phyloP scores from a whole-genome alignment of 2,113 vertebrate species.

The Leptodactylus fuscus region DNA sequence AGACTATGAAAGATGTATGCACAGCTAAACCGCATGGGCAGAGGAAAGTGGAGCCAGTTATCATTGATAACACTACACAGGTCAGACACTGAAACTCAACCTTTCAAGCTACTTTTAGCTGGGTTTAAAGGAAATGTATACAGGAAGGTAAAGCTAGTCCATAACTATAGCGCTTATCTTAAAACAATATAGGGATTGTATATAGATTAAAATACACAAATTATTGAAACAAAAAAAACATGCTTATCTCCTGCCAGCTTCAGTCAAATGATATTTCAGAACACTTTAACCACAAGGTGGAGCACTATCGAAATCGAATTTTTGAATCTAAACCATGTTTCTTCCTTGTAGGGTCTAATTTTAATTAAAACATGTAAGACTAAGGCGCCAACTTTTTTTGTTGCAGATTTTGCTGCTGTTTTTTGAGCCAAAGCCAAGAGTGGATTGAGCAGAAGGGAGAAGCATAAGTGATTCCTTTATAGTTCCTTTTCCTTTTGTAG shows the following conservation, averaged over 20 bases:
- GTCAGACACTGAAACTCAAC: constrained; percentile 77
- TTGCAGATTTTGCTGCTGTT: too few species aligned
- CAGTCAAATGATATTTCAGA: not conserved
- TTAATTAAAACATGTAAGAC: too few species aligned
- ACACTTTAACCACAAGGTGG: not conserved
- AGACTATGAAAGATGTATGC: constrained; percentile 80
- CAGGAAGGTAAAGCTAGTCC: constrained; percentile 80
- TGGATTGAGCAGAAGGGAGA: too few species aligned
- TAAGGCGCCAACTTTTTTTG: too few species aligned
- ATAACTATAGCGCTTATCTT: constrained; percentile 77
- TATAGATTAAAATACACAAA: not conserved
- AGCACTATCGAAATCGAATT: not conserved
- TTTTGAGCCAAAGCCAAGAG: too few species aligned
- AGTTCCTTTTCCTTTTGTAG: too few species aligned
- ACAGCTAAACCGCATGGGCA: constrained; percentile 88
- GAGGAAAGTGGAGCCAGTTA: constrained; percentile 81
- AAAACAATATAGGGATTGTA: constrained; percentile 63
- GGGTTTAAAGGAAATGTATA: constrained; percentile 74
- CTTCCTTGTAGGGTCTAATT: not conserved
- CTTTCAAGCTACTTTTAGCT: constrained; percentile 79
- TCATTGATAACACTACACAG: constrained; percentile 87
- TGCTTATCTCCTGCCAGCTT: too few species aligned
- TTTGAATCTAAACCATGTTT: not conserved
- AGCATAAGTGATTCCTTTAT: too few species aligned
- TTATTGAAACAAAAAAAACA: not conserved